Evolutionary conservation across 1,140 invertebrate genomes (phyloP), one percentile per base, ranked within the genome.

Genomic region (Venustaconcha ellipsiformis): DNA sequence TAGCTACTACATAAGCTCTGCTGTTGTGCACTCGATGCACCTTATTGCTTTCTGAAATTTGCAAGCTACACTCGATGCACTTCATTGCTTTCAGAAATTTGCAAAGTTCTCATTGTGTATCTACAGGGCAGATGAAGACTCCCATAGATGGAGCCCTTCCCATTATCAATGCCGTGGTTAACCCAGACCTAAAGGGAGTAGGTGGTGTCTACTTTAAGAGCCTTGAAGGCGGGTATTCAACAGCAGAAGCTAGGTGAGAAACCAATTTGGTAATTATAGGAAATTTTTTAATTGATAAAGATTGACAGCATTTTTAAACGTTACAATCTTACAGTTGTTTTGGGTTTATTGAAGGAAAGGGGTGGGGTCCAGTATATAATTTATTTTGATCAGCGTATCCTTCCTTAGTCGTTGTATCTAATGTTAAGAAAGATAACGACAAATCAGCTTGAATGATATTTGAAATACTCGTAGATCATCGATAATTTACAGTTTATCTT

Each of bases 71-170:
- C 12, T 30, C 14, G n/a, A 65, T 55, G 18, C 55, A 57, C 56
- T 18, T 64, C 12, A 6, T 6, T 48, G 37, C 8, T 48, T 48
- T 48, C 11, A 4, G 11, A 48, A 48, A 48, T 4, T 48, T 11
- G 37, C 48, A 17, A 48, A 5, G 12, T 64, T 5, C 23, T 72
- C 37, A n/a, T 57, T 5, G 13, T 72, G 1, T 68, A 20, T 55
- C 26, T 67, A 23, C n/a, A 84, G 82, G 80, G 37, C n/a, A 66
- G 17, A 68, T 78, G 55, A 76, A 76, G 56, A 78, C 64, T 14
- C 82, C 82, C 18, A 60, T 79, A 55, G 70, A 82, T 26, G 82
- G 82, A 14, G 82, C 82, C 5, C 68, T 69, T 23, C 75, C 82
- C 12, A 57, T 75, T 5, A 76, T 84, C 1, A 79, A 79, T 48